These are phyloP conservation scores for Sesamia nonagrioides DNA, from an alignment of 1,140 invertebrate species.

Conservation along the genomic window DNA sequence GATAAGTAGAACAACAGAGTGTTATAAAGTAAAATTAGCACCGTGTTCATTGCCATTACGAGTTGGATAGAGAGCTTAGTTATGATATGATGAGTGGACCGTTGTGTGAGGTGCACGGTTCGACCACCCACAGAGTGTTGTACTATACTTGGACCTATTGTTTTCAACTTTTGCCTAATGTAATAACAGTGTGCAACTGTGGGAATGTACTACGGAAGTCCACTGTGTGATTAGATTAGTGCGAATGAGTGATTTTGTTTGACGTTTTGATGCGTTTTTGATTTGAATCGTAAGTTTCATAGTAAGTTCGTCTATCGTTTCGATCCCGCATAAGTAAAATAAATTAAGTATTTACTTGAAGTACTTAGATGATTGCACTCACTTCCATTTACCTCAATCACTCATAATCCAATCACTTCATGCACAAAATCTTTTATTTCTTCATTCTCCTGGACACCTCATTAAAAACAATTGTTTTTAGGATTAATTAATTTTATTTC, in stretches of 20 bases:
- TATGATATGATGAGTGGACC: conserved; percentile 57
- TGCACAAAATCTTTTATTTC: no score
- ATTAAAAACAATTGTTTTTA: no score
- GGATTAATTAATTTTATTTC: no score
- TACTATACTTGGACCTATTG: conserved; percentile 40
- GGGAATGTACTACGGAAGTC: conserved; percentile 58
- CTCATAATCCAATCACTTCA: no score
- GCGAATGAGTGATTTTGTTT: conserved; percentile 60
- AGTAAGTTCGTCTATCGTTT: conserved; percentile 19
- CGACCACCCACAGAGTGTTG: conserved; percentile 65
- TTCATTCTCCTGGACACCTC: no score
- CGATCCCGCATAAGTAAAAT: background rate
- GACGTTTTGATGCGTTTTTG: conserved; percentile 50
- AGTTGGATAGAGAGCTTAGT: conserved; percentile 49
- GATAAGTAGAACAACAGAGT: conserved; percentile 49
- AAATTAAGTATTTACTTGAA: no score
- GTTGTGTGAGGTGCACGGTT: conserved; percentile 62
- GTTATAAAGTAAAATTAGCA: conserved; percentile 50
- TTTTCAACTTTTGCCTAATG: conserved; percentile 47
- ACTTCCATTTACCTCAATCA: no score
- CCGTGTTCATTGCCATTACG: conserved; percentile 48
- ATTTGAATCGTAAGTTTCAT: conserved; percentile 25
- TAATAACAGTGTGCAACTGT: conserved; percentile 48
- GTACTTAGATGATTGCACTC: no score
- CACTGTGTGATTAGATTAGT: conserved; percentile 63